phyloP scores from a whole-genome alignment of 2,888 invertebrate genomes.

The Ochropacha duplaris region DNA sequence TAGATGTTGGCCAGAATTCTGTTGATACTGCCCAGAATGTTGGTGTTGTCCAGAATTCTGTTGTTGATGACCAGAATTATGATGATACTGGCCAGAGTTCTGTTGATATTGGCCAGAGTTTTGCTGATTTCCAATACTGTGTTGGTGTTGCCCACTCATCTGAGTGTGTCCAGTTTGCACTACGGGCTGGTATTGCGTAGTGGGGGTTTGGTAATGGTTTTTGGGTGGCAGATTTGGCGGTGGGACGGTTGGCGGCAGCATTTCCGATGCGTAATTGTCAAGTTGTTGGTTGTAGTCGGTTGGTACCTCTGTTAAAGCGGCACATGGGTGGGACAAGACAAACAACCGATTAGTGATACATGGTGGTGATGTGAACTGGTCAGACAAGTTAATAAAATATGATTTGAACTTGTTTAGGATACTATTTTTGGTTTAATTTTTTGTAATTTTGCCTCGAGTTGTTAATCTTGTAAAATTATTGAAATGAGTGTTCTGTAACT shows the following conservation, averaged over 20 bases:
- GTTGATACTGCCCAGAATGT: conserved; percentile 18
- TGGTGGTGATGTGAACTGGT: conserved; percentile 22
- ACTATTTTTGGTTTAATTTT: too few relatives aligned
- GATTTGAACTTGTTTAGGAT: not conserved
- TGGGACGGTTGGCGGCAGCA: conserved; percentile 58
- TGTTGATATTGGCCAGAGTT: conserved; percentile 8
- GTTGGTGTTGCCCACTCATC: conserved; percentile 23
- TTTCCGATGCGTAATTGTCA: conserved; percentile 75
- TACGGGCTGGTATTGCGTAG: conserved; percentile 34
- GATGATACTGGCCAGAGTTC: conserved; percentile 21
- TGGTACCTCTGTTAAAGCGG: conserved; percentile 49
- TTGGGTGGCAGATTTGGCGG: conserved; percentile 65
- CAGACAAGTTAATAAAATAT: conserved; percentile 18
- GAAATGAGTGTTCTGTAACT: too few relatives aligned
- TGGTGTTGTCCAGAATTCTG: conserved; percentile 6
- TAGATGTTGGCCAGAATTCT: conserved; percentile 5
- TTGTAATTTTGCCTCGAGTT: too few relatives aligned
- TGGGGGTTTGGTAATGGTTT: conserved; percentile 69
- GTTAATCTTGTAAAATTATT: too few relatives aligned
- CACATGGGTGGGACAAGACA: conserved; percentile 33
- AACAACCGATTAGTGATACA: conserved; percentile 47
- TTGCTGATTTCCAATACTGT: conserved; percentile 25
- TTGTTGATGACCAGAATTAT: conserved; percentile 16
- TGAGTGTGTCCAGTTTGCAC: conserved; percentile 23
- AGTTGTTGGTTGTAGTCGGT: conserved; percentile 78